Evolutionary conservation across 2,797 vertebrate species (phyloP), one percentile per base, ranked within the genome.

Genomic region (Enteromius argenteus): DNA sequence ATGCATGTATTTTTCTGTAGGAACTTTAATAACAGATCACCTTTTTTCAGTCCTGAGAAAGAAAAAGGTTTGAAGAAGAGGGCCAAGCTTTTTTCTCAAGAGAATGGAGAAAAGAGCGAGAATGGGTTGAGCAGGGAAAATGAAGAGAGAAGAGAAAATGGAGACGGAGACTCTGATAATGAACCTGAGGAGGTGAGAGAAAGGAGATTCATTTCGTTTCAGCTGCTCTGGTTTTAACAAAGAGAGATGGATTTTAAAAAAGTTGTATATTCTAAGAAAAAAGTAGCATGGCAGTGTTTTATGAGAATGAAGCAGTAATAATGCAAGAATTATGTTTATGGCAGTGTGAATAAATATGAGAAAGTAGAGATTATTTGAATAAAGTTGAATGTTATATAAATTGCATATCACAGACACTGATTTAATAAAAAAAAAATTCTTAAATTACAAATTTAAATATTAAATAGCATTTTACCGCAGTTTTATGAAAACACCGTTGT

Each of bases 41-140:
- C 8, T 0, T 32, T 67, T 85, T 69, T 88, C 88, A 99, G 98
- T 91, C 97, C 97, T 0, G 98, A 98, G 90, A 91, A 96, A 91
- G 97, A 98, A 89, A 98, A 98, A 89, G 96, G 95, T 0, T 93
- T 96, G 86, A 99, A 98, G 92, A 98, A 97, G 88, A 91, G 96
- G 51, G 96, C 96, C 11, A 98, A 97, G 79, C 91, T 98, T 69
- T 97, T 96, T 83, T 88, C 88, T 79, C 91, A 93, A 0, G 93
- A 95, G 89, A 94, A 93, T 0, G 91, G 92, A 0, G 96, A 97
- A 90, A 96, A 94, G 86, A 94, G 94, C 66, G 42, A 86, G 84
- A 93, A 90, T 0, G 94, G 96, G 71, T 96, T 96, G 88, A 96
- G 94, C 62, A 87, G 95, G 21, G 93, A 94, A 17, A 96, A 94